Conservation (phyloP, 2,113 vertebrate genomes). For the Alethe castanea region DNA sequence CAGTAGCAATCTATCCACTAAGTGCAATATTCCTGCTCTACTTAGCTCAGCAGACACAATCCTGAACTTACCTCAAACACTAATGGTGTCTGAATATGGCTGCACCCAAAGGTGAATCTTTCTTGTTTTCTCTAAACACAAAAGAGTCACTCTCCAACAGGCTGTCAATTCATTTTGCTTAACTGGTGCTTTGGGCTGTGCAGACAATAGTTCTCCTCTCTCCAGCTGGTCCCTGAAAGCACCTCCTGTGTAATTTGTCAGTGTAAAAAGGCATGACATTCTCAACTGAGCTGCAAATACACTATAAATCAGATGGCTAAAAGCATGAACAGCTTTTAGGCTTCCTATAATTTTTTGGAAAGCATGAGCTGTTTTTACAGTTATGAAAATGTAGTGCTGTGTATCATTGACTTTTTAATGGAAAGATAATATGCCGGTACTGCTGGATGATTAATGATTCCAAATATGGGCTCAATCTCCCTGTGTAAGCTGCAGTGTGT, state of each 20-base stretch:
- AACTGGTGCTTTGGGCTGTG: background rate
- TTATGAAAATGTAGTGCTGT: slow-evolving; percentile 28
- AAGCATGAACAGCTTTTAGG: slow-evolving; percentile 30
- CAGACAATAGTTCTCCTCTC: background rate
- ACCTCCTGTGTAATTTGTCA: slow-evolving; percentile 13
- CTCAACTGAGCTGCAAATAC: slow-evolving; percentile 6
- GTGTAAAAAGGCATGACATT: background rate
- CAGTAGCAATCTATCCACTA: background rate
- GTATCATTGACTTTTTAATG: slow-evolving; percentile 45
- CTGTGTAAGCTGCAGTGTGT: background rate
- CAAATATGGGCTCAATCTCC: background rate
- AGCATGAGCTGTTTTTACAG: slow-evolving; percentile 29
- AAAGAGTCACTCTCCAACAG: background rate
- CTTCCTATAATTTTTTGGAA: slow-evolving; percentile 7
- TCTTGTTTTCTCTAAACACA: background rate
- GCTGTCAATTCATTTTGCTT: slow-evolving; percentile 10
- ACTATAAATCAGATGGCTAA: slow-evolving; percentile 50
- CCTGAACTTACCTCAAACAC: background rate
- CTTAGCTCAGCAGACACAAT: background rate
- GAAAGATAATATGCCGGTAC: background rate
- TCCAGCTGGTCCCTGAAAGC: slow-evolving; percentile 22
- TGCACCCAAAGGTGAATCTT: background rate
- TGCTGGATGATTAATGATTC: slow-evolving; percentile 1
- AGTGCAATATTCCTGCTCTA: background rate
- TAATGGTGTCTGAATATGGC: background rate